These are phyloP conservation scores for Colistium nudipinnis DNA, from an alignment of 2,113 vertebrate genomes.

Conservation along the genomic window DNA sequence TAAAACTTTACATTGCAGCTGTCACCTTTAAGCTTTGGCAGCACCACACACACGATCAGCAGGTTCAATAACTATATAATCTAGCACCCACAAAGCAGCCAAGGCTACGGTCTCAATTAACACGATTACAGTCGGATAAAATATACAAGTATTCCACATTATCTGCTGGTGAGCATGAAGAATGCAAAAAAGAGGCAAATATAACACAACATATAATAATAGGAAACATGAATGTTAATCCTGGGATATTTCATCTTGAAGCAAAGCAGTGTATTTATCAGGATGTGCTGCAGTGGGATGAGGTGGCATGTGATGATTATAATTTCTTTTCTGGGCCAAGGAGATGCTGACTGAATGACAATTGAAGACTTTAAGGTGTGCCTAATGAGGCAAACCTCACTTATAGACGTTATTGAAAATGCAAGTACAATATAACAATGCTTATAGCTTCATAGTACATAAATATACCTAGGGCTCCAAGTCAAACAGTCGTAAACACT, in stretches of 20 bases:
- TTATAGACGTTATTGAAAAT: conserved; percentile 7
- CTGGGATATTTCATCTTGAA: conserved; percentile 59
- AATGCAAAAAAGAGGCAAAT: conserved; percentile 40
- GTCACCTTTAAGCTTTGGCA: conserved; percentile 68
- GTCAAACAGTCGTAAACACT: conserved; percentile 21
- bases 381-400: conserved; percentile 10
- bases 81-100: conserved; percentile 50
- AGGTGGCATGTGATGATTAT: conserved; percentile 9
- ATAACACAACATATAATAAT: conserved; percentile 31
- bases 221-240: conserved; percentile 35
- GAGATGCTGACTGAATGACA: neutral
- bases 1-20: conserved; percentile 48
- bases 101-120: conserved; percentile 26
- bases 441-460: conserved; percentile 23
- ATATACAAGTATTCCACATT: conserved; percentile 38
- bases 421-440: conserved; percentile 6
- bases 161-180: conserved; percentile 56
- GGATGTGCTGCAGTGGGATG: conserved; percentile 5
- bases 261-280: neutral
- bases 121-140: conserved; percentile 21
- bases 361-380: neutral
- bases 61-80: conserved; percentile 47
- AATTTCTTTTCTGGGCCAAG: neutral
- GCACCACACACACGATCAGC: conserved; percentile 63
- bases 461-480: conserved; percentile 20